Conservation (phyloP, 2,797 vertebrate genomes). For the Tarsius wallacei region DNA sequence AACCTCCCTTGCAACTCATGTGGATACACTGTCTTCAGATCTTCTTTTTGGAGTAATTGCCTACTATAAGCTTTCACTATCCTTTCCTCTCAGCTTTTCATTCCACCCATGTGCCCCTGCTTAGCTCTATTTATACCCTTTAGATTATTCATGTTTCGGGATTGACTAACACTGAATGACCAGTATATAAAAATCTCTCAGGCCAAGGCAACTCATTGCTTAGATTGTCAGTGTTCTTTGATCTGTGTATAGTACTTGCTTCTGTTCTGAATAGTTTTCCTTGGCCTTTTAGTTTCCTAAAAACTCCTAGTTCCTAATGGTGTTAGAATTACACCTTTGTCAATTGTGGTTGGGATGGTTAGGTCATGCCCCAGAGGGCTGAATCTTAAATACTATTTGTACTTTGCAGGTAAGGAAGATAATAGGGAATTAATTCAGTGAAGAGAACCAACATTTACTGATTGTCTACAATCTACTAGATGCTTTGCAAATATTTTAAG, state of each 20-base stretch:
- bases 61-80: neutral
- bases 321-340: conserved; percentile 36
- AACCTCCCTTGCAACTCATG: neutral
- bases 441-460: neutral
- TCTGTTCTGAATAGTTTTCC: conserved; percentile 38
- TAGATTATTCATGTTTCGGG: neutral
- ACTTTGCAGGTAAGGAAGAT: neutral
- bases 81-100: neutral
- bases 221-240: neutral
- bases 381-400: neutral
- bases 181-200: neutral
- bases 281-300: neutral
- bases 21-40: neutral
- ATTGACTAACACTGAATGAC: neutral
- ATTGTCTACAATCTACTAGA: neutral
- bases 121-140: neutral
- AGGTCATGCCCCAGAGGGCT: neutral
- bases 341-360: neutral
- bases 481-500: conserved; percentile 39
- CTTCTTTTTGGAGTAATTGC: neutral
- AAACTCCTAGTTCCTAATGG: neutral
- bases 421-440: neutral
- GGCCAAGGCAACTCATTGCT: neutral
- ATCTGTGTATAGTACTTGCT: neutral
- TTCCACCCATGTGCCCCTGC: neutral